phyloP scores from a whole-genome alignment of 2,113 vertebrate species.

The Catharus minimus region DNA sequence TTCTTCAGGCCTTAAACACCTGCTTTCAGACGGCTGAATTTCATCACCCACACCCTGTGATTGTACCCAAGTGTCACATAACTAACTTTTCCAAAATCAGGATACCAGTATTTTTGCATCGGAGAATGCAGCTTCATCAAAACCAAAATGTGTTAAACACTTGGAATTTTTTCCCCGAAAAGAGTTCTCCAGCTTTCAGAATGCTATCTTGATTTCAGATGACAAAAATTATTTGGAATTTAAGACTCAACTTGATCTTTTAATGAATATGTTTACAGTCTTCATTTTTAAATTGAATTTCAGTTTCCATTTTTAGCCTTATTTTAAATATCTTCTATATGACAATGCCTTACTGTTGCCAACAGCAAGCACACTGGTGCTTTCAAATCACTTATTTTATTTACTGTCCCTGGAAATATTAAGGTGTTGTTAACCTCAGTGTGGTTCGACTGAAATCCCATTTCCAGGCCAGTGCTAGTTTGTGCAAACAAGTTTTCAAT shows the following conservation, averaged over 20 bases:
- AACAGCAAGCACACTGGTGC: neutral
- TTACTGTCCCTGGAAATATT: neutral
- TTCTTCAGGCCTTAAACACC: neutral
- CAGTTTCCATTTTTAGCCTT: neutral
- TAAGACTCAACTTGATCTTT: neutral
- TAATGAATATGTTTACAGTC: neutral
- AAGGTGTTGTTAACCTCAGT: neutral
- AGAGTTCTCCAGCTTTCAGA: neutral
- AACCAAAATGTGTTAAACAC: neutral
- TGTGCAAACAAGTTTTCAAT: neutral
- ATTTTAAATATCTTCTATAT: neutral
- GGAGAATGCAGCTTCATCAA: neutral
- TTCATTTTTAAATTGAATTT: neutral
- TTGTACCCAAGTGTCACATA: neutral
- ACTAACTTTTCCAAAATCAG: neutral
- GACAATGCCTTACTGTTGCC: neutral
- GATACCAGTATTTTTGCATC: neutral
- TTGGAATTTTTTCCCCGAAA: neutral
- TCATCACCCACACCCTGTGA: neutral
- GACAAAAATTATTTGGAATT: neutral
- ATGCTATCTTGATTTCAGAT: neutral
- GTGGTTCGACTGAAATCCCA: neutral
- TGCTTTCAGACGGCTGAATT: neutral
- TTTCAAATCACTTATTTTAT: neutral
- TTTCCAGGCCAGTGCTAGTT: neutral